Percentiles rank a stretch among this genome's conserved stretches.
phyloP scores from a whole-genome alignment of 2,888 invertebrate genomes.

The Megamerina dolium region DNA sequence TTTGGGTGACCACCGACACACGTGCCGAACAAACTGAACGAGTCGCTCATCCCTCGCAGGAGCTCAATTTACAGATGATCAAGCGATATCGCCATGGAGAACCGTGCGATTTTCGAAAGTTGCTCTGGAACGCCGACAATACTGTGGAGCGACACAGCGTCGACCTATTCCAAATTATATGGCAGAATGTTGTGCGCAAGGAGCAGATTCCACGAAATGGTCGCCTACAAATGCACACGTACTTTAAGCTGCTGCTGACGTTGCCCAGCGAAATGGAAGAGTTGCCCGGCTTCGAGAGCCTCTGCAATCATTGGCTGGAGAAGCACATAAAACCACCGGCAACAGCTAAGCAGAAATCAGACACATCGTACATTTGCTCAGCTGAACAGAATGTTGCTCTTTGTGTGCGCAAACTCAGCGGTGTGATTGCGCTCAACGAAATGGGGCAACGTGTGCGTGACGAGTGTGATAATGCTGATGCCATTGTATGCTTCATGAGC shows the following conservation, averaged over 20 bases:
- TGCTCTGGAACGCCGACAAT: conserved; percentile 21
- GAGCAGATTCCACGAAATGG: conserved; percentile 20
- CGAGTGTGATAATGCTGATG: conserved; percentile 36
- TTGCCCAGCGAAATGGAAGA: conserved; percentile 34
- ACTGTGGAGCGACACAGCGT: conserved; percentile 22
- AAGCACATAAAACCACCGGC: conserved; percentile 19
- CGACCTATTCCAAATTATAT: conserved; percentile 34
- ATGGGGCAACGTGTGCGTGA: conserved; percentile 20
- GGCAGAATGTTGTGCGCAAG: conserved; percentile 17
- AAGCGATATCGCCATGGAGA: conserved; percentile 51
- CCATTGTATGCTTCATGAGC: conserved; percentile 36
- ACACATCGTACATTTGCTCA: conserved; percentile 30
- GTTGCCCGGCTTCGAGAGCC: conserved; percentile 33
- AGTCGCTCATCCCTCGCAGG: conserved; percentile 49
- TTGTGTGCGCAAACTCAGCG: conserved; percentile 41
- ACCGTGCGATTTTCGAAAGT: conserved; percentile 34
- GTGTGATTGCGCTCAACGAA: conserved; percentile 36
- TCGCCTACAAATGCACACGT: conserved; percentile 29
- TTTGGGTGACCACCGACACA: conserved; percentile 51
- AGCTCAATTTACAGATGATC: conserved; percentile 49
- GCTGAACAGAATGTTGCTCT: conserved; percentile 33
- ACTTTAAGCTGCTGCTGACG: conserved; percentile 38
- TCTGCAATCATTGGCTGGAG: conserved; percentile 34
- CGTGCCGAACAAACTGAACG: conserved; percentile 32
- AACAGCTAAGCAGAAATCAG: neutral